Percentiles rank a stretch among this genome's conserved stretches.
phyloP scores from a whole-genome alignment of 2,797 vertebrate genomes.

The Prunella strophiata region DNA sequence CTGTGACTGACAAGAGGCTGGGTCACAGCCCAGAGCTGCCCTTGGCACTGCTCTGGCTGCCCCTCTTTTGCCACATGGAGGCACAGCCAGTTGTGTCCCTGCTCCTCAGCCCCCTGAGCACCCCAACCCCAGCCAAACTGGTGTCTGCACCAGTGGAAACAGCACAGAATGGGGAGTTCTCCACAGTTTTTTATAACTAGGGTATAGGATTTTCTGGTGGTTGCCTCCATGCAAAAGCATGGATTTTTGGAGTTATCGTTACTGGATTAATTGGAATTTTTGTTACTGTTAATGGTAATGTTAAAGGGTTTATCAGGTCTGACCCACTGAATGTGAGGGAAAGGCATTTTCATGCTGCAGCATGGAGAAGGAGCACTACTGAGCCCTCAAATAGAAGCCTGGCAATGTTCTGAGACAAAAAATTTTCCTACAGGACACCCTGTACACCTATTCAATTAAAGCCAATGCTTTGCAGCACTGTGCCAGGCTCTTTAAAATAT shows the following conservation, averaged over 20 bases:
- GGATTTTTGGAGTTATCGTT: background rate
- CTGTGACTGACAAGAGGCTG: background rate
- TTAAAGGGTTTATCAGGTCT: background rate
- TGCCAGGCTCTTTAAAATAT: background rate
- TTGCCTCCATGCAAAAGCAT: fast-evolving
- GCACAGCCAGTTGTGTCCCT: background rate
- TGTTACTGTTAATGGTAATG: fast-evolving
- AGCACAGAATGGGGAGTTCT: background rate
- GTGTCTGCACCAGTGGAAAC: background rate
- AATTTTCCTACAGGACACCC: background rate
- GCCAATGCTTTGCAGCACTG: background rate
- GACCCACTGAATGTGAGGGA: background rate
- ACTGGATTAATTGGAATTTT: background rate
- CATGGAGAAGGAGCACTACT: background rate
- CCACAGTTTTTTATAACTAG: fast-evolving
- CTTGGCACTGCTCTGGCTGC: background rate
- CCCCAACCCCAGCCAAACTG: background rate
- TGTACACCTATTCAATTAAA: background rate
- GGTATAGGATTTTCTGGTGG: background rate
- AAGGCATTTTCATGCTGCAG: background rate
- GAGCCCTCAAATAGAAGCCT: background rate
- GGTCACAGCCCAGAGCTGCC: background rate
- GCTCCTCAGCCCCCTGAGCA: background rate
- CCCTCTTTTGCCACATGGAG: background rate
- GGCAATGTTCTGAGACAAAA: background rate